phyloP scores from a whole-genome alignment of 2,113 vertebrate genomes.

The Alexandromys fortis region DNA sequence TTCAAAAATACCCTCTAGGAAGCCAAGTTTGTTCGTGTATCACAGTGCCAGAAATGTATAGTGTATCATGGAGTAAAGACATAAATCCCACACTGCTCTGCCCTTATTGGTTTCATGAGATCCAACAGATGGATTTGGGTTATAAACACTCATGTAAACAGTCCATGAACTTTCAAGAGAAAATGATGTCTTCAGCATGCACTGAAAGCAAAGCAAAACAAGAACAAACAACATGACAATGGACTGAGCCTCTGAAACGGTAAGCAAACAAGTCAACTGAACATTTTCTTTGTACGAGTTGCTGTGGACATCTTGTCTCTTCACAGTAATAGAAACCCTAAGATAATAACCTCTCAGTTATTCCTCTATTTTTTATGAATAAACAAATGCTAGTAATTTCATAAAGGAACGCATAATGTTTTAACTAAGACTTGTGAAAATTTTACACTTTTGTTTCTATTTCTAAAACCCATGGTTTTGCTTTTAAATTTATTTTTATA shows the following conservation, averaged over 20 bases:
- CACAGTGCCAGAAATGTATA: rapidly evolving
- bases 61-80: rapidly evolving
- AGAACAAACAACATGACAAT: background rate
- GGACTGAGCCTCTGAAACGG: background rate
- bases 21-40: background rate
- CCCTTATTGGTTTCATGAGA: background rate
- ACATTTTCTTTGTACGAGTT: background rate
- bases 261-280: background rate
- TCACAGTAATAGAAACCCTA: background rate
- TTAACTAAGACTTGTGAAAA: background rate
- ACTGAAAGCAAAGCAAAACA: background rate
- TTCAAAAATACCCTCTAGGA: background rate
- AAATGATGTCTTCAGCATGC: background rate
- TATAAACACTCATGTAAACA: background rate
- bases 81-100: background rate
- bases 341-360: background rate
- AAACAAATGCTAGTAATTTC: background rate
- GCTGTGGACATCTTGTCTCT: background rate
- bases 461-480: background rate
- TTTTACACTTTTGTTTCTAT: background rate
- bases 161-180: background rate
- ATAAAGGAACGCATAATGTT: background rate
- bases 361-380: background rate
- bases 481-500: background rate
- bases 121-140: background rate